Evolutionary conservation across 2,797 vertebrate genomes (phyloP), one percentile per base, ranked within the genome.

Genomic region (Limnodromus scolopaceus): DNA sequence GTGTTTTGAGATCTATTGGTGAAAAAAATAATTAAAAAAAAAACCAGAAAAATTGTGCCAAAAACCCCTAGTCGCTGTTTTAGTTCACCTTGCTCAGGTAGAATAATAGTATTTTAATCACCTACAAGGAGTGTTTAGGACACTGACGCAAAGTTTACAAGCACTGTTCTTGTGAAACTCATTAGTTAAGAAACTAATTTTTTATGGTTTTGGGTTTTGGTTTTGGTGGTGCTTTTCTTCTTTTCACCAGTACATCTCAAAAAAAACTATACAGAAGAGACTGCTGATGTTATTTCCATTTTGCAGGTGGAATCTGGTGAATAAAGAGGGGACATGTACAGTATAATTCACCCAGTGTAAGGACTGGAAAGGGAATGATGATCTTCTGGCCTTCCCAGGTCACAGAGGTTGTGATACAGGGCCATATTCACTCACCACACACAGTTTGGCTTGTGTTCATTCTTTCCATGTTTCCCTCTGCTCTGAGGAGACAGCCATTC

Each of bases 31-130:
- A n/a, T n/a, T n/a, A 36, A 28, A 51, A 51, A 15, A 6, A 34
- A 55, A 51, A 15, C 9, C 27, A 61, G 24, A 39, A 23, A 53
- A 57, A 6, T 16, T 58, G 5, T n/a, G 14, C 17, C 17, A 46
- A 24, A 72, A 69, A 39, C 34, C 13, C 1, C 2, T 34, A 48
- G 10, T 20, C 41, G 1, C 27, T 79, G n/a, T 60, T 80, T 61
- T 17, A 65, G 32, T 75, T 80, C 53, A 64, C 20, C 43, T 63
- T 86, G 39, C n/a, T 9, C 39, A 55, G 22, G 22, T 39, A 57
- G 55, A 63, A 46, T n/a, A 53, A 24, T n/a, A n/a, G 2, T 45
- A 49, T 5, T 0, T 0, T 65, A 77, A 66, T 12, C 11, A 69
- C 16, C 27, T 63, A 24, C 24, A 54, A 53, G 51, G 15, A n/a